phyloP scores from a whole-genome alignment of 2,113 vertebrate species.

The Rutilus rutilus region DNA sequence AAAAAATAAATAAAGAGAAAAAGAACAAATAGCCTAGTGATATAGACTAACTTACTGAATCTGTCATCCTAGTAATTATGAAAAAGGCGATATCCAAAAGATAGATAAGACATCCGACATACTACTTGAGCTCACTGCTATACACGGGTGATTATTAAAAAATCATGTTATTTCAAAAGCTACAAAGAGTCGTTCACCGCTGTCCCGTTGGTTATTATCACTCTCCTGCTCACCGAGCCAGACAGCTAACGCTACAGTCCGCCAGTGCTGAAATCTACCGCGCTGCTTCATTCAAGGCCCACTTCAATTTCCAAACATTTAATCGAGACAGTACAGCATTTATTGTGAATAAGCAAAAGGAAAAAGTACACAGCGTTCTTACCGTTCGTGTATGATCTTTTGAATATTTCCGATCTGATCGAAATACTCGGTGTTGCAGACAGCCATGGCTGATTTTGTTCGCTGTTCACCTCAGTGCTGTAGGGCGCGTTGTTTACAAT shows the following conservation, averaged over 20 bases:
- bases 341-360: background rate
- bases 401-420: constrained; percentile 67
- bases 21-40: background rate
- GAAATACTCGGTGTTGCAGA: constrained; percentile 66
- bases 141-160: background rate
- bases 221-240: background rate
- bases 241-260: background rate
- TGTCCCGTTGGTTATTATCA: background rate
- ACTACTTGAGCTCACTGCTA: background rate
- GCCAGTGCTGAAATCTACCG: background rate
- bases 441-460: constrained; percentile 41
- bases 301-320: background rate
- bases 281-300: constrained; percentile 35
- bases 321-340: background rate
- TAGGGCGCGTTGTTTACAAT: constrained; percentile 64
- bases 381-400: constrained; percentile 68
- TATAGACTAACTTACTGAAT: no score
- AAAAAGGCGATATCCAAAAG: background rate
- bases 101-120: background rate
- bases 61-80: background rate
- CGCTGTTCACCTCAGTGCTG: background rate
- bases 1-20: no score
- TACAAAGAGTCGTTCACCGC: background rate
- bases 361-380: constrained; percentile 9
- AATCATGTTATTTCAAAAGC: background rate